Conservation (phyloP, 2,888 invertebrate genomes). For the Parnassius orleans region DNA sequence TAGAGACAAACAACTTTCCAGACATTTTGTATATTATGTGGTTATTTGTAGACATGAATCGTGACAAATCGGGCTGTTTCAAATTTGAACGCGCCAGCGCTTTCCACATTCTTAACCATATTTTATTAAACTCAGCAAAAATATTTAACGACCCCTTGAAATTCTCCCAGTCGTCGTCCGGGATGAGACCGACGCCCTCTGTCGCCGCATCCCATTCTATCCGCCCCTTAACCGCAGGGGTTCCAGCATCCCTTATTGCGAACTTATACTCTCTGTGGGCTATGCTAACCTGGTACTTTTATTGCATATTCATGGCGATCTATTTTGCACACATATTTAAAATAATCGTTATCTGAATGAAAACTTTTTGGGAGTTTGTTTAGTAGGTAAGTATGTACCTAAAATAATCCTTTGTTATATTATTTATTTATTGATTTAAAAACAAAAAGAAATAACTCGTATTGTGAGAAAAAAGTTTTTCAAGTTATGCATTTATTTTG, state of each 20-base stretch:
- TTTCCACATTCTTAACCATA: constrained; percentile 3
- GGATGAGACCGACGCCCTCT: constrained; percentile 12
- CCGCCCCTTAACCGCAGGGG: constrained; percentile 62
- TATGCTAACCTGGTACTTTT: constrained; percentile 72
- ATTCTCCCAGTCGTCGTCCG: constrained; percentile 4
- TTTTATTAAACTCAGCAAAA: constrained; percentile 15
- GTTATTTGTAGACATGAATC: background rate
- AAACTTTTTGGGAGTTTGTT: background rate
- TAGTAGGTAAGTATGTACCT: too few relatives aligned
- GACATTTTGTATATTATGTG: too few relatives aligned
- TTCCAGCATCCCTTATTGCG: constrained; percentile 71
- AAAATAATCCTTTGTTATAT: too few relatives aligned
- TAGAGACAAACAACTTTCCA: too few relatives aligned
- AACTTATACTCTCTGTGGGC: constrained; percentile 53
- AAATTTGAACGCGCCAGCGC: background rate
- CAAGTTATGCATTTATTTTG: background rate
- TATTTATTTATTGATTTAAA: too few relatives aligned
- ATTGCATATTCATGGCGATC: constrained; percentile 67
- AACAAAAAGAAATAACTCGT: background rate
- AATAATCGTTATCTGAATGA: background rate
- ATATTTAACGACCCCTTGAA: constrained; percentile 20
- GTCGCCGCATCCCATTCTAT: constrained; percentile 16
- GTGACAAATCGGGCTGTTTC: background rate
- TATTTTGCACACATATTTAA: constrained; percentile 56
- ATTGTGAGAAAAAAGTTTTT: background rate